Conservation (phyloP, 2,113 vertebrate genomes). For the Ophiodon elongatus region DNA sequence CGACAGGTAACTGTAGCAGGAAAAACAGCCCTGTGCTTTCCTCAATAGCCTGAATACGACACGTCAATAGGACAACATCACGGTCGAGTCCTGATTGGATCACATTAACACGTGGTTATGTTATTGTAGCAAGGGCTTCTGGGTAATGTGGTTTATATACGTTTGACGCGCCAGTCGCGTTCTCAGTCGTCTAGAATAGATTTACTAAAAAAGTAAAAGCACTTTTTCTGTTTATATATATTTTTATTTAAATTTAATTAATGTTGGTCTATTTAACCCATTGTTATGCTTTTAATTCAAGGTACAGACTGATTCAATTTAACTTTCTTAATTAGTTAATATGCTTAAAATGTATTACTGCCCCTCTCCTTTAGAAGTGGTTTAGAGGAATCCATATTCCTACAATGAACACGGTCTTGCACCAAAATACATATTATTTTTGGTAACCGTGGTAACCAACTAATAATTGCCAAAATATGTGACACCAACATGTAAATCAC, state of each 20-base stretch:
- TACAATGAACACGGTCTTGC: background rate
- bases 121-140: constrained; percentile 60
- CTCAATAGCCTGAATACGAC: constrained; percentile 56
- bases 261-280: background rate
- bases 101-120: constrained; percentile 54
- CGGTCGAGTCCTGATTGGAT: constrained; percentile 62
- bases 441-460: background rate
- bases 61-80: constrained; percentile 63
- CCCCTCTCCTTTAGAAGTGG: background rate
- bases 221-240: background rate
- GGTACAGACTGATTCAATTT: background rate
- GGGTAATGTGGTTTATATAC: constrained; percentile 65
- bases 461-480: background rate
- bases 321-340: background rate
- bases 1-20: constrained; percentile 3
- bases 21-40: constrained; percentile 35
- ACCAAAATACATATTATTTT: background rate
- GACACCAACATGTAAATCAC: background rate
- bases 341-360: no score
- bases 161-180: no score
- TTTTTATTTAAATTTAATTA: background rate
- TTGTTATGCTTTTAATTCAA: background rate
- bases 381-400: background rate
- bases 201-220: background rate
- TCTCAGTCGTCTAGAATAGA: no score